Evolutionary conservation across 2,113 vertebrate species (phyloP).

Genomic region (Alethe diademata): DNA sequence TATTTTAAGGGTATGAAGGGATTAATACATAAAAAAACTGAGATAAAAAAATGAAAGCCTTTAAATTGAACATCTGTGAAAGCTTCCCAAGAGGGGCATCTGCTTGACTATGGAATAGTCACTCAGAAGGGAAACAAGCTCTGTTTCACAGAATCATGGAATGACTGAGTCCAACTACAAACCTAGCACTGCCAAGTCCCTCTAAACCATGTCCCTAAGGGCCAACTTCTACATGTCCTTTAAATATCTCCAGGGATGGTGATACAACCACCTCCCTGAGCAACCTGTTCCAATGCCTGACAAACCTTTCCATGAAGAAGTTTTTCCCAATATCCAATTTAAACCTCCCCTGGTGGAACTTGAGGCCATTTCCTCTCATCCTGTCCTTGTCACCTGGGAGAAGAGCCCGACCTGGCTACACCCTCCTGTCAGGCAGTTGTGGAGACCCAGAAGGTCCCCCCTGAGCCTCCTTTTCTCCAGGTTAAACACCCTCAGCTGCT

Average conservation of each 20-base stretch:
- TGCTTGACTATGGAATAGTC: not conserved
- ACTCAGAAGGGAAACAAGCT: not conserved
- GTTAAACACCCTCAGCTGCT: not conserved
- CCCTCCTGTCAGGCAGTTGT: not conserved
- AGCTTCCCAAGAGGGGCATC: not conserved
- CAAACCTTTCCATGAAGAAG: not conserved
- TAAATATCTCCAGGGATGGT: not conserved
- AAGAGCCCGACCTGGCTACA: accelerated
- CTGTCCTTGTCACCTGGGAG: not conserved
- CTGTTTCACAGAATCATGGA: not conserved
- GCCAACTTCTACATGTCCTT: not conserved
- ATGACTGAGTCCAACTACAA: not conserved
- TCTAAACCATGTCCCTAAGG: not conserved
- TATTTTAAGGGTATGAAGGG: not conserved
- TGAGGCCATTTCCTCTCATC: not conserved
- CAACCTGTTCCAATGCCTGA: not conserved
- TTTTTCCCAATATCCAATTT: not conserved
- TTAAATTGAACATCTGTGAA: not conserved
- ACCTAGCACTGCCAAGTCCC: not conserved
- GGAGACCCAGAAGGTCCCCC: accelerated
- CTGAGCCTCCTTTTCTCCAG: not conserved
- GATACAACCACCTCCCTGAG: not conserved
- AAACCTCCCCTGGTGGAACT: not conserved
- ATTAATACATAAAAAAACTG: not conserved
- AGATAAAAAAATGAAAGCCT: not conserved